Conservation (phyloP, 1,140 invertebrate species). For the Drosophila bifasciata region DNA sequence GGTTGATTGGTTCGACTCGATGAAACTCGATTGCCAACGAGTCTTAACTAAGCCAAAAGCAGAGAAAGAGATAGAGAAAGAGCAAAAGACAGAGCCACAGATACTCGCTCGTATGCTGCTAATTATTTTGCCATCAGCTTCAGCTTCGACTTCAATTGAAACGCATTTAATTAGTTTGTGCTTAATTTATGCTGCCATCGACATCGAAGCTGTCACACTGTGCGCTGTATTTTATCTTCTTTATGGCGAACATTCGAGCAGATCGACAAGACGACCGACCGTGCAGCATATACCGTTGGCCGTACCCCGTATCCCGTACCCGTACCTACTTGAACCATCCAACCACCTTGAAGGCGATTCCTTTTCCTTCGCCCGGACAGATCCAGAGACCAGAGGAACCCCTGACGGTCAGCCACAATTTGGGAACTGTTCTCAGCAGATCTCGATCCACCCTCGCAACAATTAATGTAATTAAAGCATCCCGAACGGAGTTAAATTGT, state of each 20-base stretch:
- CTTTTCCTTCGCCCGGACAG: too few relatives aligned
- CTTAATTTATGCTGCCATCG: slow-evolving; percentile 14
- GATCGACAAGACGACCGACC: not conserved
- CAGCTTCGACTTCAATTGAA: slow-evolving; percentile 1
- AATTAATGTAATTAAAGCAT: not conserved
- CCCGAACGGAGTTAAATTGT: not conserved
- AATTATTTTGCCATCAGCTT: not conserved
- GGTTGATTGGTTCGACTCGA: not conserved
- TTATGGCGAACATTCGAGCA: slow-evolving; percentile 1
- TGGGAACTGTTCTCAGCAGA: not conserved
- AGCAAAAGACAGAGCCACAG: too few relatives aligned
- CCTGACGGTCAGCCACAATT: too few relatives aligned
- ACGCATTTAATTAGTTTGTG: slow-evolving; percentile 13
- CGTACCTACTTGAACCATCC: slow-evolving; percentile 1
- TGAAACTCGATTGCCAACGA: too few relatives aligned
- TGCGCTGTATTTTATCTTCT: slow-evolving; percentile 2
- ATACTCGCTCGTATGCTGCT: not conserved
- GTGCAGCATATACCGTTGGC: too few relatives aligned
- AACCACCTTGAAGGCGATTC: not conserved
- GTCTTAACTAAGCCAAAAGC: too few relatives aligned
- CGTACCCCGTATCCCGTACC: too few relatives aligned
- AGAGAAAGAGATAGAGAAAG: too few relatives aligned
- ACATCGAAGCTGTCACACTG: slow-evolving; percentile 6
- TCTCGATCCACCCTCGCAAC: too few relatives aligned
- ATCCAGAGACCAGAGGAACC: too few relatives aligned